Evolutionary conservation across 2,113 vertebrate genomes (phyloP).

Genomic region (Aramus guarauna): DNA sequence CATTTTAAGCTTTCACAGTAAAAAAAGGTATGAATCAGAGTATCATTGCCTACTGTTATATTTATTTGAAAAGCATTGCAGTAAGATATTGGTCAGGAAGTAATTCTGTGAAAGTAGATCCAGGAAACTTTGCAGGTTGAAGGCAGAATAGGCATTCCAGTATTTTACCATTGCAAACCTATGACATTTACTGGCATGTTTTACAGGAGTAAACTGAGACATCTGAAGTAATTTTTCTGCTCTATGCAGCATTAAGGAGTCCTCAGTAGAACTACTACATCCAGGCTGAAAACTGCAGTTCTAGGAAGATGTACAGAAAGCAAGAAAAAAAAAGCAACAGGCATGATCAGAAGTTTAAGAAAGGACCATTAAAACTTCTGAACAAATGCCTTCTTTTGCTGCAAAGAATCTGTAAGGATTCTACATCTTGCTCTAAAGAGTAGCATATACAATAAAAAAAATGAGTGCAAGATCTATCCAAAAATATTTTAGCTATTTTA

Average conservation of each 20-base stretch:
- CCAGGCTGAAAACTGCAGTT: background rate
- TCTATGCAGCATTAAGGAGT: background rate
- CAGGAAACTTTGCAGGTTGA: background rate
- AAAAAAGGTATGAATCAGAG: background rate
- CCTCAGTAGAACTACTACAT: background rate
- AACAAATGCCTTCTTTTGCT: background rate
- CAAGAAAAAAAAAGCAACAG: background rate
- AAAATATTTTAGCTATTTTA: background rate
- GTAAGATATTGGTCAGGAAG: background rate
- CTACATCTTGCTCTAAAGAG: background rate
- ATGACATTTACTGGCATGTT: background rate
- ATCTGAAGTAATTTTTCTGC: background rate
- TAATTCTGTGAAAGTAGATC: background rate
- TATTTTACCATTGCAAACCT: background rate
- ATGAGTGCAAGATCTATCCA: background rate
- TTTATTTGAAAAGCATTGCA: background rate
- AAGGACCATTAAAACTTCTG: background rate
- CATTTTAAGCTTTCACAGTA: background rate
- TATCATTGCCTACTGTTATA: background rate
- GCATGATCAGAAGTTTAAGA: background rate
- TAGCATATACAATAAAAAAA: background rate
- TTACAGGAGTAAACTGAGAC: background rate
- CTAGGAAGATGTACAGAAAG: background rate
- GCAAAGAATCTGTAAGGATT: background rate
- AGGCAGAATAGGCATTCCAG: background rate